Percentiles rank a stretch among this genome's conserved stretches.
Evolutionary conservation across 2,113 vertebrate genomes (phyloP).

Genomic region (Meleagris gallopavo): DNA sequence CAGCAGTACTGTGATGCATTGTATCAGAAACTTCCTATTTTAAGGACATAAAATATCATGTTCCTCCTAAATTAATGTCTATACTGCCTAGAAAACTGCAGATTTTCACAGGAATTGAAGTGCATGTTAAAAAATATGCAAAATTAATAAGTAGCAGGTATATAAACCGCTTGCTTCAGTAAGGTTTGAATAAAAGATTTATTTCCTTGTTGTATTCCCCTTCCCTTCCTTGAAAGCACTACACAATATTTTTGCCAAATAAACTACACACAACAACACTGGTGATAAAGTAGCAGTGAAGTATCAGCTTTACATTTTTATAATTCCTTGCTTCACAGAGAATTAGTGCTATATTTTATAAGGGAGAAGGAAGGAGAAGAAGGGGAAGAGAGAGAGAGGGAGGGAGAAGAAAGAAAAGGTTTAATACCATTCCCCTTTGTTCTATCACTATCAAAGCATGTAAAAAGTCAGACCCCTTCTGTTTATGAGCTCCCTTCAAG

Average conservation of each 20-base stretch:
- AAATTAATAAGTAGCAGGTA: neutral
- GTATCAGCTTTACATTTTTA: neutral
- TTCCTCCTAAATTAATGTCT: neutral
- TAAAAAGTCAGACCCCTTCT: too few relatives aligned
- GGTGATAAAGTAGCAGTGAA: neutral
- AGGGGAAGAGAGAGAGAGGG: too few relatives aligned
- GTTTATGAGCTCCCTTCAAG: too few relatives aligned
- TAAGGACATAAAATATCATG: neutral
- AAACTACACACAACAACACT: neutral
- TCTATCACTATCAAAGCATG: too few relatives aligned
- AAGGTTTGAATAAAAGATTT: neutral
- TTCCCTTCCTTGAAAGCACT: neutral
- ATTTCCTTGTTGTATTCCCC: neutral
- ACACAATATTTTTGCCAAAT: neutral
- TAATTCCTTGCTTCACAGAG: neutral
- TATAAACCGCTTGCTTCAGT: neutral
- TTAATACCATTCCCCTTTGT: too few relatives aligned
- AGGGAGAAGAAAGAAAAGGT: too few relatives aligned
- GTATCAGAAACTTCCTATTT: neutral
- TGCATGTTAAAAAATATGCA: neutral
- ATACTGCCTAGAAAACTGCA: neutral
- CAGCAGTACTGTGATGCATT: neutral
- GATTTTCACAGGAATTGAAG: neutral
- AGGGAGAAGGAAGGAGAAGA: too few relatives aligned
- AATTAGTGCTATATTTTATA: neutral